Conservation (phyloP, 2,113 vertebrate genomes). For the Calyptommatus sinebrachiatus region DNA sequence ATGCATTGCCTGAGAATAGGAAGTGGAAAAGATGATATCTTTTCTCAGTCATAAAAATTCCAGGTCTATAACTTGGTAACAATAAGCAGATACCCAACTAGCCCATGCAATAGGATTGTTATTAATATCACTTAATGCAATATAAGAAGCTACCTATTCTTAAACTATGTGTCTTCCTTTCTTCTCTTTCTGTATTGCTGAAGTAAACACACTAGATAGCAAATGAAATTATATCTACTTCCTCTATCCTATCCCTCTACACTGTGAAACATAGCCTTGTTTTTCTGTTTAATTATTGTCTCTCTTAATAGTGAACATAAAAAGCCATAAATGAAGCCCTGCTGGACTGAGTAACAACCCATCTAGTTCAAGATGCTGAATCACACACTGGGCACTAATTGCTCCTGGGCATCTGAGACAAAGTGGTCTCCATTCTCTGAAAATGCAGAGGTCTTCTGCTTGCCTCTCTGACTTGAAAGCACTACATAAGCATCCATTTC, state of each 20-base stretch:
- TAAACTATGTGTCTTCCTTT: neutral
- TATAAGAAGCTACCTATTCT: neutral
- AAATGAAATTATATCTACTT: neutral
- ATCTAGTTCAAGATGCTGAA: too few relatives aligned
- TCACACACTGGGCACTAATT: too few relatives aligned
- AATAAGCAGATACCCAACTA: neutral
- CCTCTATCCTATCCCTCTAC: neutral
- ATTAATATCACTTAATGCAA: neutral
- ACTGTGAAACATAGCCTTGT: neutral
- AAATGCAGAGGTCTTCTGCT: too few relatives aligned
- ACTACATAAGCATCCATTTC: too few relatives aligned
- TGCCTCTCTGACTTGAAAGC: too few relatives aligned
- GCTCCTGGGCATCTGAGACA: too few relatives aligned
- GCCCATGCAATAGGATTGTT: neutral
- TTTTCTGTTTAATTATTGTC: neutral
- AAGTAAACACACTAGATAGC: neutral
- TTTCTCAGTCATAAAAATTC: neutral
- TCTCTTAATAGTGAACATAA: neutral
- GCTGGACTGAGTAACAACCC: too few relatives aligned
- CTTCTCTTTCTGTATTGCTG: neutral
- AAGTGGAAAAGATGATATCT: neutral
- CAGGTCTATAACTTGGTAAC: neutral
- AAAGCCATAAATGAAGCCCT: too few relatives aligned
- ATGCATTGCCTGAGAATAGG: neutral
- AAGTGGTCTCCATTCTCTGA: too few relatives aligned